These are phyloP conservation scores for Pomatostomus ruficeps DNA, from an alignment of 2,113 vertebrate genomes.

Conservation along the genomic window DNA sequence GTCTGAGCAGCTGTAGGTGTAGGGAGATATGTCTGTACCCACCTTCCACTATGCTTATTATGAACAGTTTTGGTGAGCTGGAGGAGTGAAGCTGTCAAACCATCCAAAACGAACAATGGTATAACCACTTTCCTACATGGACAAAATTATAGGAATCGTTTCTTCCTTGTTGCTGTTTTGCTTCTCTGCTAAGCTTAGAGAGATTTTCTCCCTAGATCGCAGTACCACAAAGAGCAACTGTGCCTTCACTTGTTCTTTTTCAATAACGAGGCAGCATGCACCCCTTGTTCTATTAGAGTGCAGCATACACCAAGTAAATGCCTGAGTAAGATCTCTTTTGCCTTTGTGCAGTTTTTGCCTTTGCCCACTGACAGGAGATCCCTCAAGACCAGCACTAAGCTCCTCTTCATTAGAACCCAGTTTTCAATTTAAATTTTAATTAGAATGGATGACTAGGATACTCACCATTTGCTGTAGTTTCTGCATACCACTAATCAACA, in stretches of 20 bases:
- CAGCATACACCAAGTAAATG: constrained; percentile 5
- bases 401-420: constrained; percentile 77
- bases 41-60: background rate
- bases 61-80: constrained; percentile 8
- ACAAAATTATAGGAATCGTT: background rate
- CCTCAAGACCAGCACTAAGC: constrained; percentile 71
- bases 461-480: constrained; percentile 52
- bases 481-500: constrained; percentile 51
- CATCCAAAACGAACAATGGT: constrained; percentile 3
- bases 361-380: constrained; percentile 61
- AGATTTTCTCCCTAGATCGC: background rate
- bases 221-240: background rate
- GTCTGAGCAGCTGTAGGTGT: background rate
- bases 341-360: constrained; percentile 40
- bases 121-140: background rate
- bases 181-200: background rate
- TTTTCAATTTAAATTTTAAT: constrained; percentile 81
- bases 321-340: constrained; percentile 45
- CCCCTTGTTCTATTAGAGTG: background rate
- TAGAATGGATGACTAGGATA: constrained; percentile 73
- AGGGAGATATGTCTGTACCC: background rate
- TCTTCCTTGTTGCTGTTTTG: background rate
- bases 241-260: background rate
- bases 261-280: background rate
- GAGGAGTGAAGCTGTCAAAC: constrained; percentile 37